A percentile compares a stretch with the other conserved stretches of the same genome.
These are phyloP conservation scores for Halcyon smyrnensis DNA, from an alignment of 2,797 vertebrate species.

Conservation along the genomic window DNA sequence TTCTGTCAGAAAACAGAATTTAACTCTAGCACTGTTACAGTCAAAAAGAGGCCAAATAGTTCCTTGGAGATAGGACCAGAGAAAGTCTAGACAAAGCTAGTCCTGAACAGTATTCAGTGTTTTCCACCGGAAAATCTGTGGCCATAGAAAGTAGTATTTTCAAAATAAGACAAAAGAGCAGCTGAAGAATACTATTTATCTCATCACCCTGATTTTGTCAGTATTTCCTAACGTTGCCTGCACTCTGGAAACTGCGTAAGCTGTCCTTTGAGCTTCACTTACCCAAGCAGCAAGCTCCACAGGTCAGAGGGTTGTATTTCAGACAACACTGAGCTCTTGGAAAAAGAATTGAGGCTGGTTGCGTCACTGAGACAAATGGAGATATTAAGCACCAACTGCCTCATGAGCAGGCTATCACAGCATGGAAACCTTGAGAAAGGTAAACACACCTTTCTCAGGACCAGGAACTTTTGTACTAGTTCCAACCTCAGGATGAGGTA, in stretches of 20 bases:
- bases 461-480: conserved; percentile 3
- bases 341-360: neutral
- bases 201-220: conserved; percentile 13
- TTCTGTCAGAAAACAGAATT: conserved; percentile 9
- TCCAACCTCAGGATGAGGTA: conserved; percentile 39
- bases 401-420: neutral
- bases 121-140: conserved; percentile 37
- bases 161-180: conserved; percentile 31
- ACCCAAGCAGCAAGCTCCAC: neutral
- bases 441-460: neutral
- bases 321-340: neutral
- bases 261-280: neutral
- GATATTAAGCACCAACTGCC: neutral
- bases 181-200: neutral
- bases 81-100: conserved; percentile 1
- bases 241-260: neutral
- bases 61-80: neutral
- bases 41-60: neutral
- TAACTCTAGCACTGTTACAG: neutral
- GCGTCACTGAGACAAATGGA: neutral
- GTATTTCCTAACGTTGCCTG: conserved; percentile 29
- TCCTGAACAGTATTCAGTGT: neutral
- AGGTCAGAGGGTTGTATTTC: neutral
- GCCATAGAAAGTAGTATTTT: conserved; percentile 49
- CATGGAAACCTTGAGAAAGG: conserved; percentile 25